Conservation (phyloP, 2,113 vertebrate species). For the Trichechus manatus region DNA sequence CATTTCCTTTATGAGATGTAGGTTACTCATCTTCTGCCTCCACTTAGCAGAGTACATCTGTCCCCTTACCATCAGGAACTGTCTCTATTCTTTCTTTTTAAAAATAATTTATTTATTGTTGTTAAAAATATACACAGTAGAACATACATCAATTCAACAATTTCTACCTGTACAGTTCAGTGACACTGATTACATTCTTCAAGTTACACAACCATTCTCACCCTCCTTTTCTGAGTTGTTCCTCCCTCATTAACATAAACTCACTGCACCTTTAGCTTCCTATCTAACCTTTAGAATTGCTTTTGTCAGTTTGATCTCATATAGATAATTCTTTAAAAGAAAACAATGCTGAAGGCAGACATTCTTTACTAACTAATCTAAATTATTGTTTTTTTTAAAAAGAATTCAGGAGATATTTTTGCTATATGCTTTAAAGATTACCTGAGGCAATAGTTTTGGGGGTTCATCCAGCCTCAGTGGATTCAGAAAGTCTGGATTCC, state of each 20-base stretch:
- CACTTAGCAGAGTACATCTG: neutral
- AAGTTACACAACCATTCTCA: neutral
- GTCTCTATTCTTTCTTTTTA: neutral
- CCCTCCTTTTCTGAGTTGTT: neutral
- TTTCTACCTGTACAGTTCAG: neutral
- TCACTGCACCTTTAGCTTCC: neutral
- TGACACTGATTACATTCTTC: neutral
- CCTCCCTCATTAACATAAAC: neutral
- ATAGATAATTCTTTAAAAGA: neutral
- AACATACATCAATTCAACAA: neutral
- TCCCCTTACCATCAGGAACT: neutral
- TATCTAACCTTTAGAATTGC: neutral
- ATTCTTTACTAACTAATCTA: neutral
- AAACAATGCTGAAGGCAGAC: neutral
- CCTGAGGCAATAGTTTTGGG: neutral
- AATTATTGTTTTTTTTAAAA: neutral
- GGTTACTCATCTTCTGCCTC: neutral
- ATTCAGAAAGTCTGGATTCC: neutral
- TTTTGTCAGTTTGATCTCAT: neutral
- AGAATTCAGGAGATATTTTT: neutral
- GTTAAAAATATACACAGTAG: neutral
- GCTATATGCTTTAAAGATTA: neutral
- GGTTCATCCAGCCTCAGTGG: neutral
- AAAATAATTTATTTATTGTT: neutral
- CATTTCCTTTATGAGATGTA: neutral